phyloP scores from a whole-genome alignment of 2,797 vertebrate genomes.

The Tamandua tetradactyla region DNA sequence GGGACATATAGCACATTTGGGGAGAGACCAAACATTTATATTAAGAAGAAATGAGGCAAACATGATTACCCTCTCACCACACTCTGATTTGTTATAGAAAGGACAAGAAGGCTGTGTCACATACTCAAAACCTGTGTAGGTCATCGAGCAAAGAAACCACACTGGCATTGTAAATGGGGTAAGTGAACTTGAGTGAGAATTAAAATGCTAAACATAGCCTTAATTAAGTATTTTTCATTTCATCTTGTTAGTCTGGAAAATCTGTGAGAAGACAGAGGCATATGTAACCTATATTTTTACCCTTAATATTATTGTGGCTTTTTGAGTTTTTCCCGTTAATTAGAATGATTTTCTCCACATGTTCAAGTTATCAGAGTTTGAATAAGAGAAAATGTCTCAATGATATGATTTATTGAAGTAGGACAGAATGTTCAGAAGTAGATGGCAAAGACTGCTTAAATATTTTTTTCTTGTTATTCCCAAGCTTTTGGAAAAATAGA shows the following conservation, averaged over 20 bases:
- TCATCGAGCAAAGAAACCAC: conserved; percentile 44
- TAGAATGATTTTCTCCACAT: conserved; percentile 65
- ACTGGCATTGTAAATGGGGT: conserved; percentile 64
- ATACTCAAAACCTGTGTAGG: conserved; percentile 53
- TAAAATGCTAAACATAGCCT: conserved; percentile 38
- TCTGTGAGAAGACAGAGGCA: conserved; percentile 50
- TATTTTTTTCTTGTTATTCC: conserved; percentile 28
- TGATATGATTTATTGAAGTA: conserved; percentile 56
- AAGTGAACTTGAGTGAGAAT: conserved; percentile 75
- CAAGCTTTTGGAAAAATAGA: conserved; percentile 61
- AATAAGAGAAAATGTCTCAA: conserved; percentile 62
- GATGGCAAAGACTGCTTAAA: conserved; percentile 43
- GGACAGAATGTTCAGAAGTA: conserved; percentile 46
- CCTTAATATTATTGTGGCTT: conserved; percentile 44
- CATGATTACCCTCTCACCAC: neutral
- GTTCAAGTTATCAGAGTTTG: conserved; percentile 57
- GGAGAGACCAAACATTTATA: conserved; percentile 33
- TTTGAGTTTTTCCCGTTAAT: conserved; percentile 65
- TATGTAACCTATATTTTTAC: conserved; percentile 38
- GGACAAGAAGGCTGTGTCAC: conserved; percentile 4
- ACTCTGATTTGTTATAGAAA: conserved; percentile 54
- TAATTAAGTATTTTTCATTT: conserved; percentile 56
- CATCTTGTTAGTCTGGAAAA: conserved; percentile 22
- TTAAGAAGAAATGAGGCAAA: conserved; percentile 12
- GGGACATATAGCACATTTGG: neutral